A percentile compares a stretch with the other conserved stretches of the same genome.
These are phyloP conservation scores for Ariolimax columbianus DNA, from an alignment of 2,888 invertebrate species.

Conservation along the genomic window DNA sequence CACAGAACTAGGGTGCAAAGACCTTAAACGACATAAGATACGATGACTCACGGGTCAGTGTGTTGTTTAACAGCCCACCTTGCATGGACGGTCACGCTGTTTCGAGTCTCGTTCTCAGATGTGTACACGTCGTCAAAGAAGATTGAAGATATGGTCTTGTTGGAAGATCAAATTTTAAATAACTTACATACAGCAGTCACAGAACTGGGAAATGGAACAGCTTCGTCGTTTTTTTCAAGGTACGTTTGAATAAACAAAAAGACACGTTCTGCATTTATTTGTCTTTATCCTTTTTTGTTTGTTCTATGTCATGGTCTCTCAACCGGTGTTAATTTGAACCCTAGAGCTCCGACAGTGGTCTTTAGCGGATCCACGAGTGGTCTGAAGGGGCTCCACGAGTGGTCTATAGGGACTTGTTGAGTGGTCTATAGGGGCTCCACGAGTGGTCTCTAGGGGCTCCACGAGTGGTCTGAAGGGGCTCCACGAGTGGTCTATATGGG, in stretches of 20 bases:
- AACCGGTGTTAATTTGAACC: too few species aligned
- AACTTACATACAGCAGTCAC: neutral
- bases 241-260: neutral
- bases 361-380: too few species aligned
- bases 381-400: too few species aligned
- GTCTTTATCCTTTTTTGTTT: too few species aligned
- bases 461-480: too few species aligned
- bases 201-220: neutral
- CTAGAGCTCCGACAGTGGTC: too few species aligned
- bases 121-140: constrained; percentile 25
- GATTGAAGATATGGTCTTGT: constrained; percentile 12
- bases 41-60: neutral
- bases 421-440: too few species aligned
- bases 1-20: neutral
- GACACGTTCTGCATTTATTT: too few species aligned
- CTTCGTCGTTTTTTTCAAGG: neutral
- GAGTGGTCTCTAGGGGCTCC: too few species aligned
- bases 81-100: neutral
- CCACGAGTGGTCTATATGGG: too few species aligned
- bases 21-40: neutral
- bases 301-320: too few species aligned
- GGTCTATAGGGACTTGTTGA: too few species aligned
- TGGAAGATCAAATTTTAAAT: constrained; percentile 20
- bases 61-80: neutral
- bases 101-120: neutral